Evolutionary conservation across 2,888 invertebrate genomes (phyloP).

Genomic region (Spicauda simplicius): DNA sequence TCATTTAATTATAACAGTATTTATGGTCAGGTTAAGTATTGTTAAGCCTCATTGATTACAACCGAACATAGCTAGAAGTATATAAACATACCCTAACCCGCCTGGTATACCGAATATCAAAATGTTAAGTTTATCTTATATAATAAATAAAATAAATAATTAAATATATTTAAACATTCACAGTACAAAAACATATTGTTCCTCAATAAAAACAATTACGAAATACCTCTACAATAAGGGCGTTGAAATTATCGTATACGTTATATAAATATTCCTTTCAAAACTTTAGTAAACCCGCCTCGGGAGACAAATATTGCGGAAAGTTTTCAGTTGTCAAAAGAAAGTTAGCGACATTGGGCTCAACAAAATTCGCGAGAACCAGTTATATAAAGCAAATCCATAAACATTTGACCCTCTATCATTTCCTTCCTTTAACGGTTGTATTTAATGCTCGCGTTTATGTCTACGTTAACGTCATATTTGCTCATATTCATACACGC

Average conservation of each 20-base stretch:
- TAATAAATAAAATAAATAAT: no score
- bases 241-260: conserved; percentile 28
- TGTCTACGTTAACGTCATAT: conserved; percentile 27
- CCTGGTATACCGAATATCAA: no score
- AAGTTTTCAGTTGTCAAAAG: conserved; percentile 54
- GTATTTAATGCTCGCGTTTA: conserved; percentile 21
- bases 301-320: conserved; percentile 27
- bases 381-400: conserved; percentile 27
- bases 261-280: conserved; percentile 12
- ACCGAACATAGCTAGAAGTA: no score
- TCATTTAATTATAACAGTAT: no score
- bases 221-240: conserved; percentile 15
- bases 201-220: conserved; percentile 14
- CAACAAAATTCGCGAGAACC: conserved; percentile 47
- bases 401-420: conserved; percentile 31
- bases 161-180: background rate
- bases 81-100: no score
- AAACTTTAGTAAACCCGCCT: conserved; percentile 26
- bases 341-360: conserved; percentile 57
- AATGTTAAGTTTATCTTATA: no score
- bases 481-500: conserved; percentile 27
- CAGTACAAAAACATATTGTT: conserved; percentile 10
- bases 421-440: conserved; percentile 26
- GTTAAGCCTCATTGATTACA: no score
- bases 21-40: no score